Percentiles rank a stretch among this genome's conserved stretches.
These are phyloP conservation scores for Halichondria panicea DNA, from an alignment of 37 sponge, comb jelly and placozoan species.

Conservation along the genomic window DNA sequence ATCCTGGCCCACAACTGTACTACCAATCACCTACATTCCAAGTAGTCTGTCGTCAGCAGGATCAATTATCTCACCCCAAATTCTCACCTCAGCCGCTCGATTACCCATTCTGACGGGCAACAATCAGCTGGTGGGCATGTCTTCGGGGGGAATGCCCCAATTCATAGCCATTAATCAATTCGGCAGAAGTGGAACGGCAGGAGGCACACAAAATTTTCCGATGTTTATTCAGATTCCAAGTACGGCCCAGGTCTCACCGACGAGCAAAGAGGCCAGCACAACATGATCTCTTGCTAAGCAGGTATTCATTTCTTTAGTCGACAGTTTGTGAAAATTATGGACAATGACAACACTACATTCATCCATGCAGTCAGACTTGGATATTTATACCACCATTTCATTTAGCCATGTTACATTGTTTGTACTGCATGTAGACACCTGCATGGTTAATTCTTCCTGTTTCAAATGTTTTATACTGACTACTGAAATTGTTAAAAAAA, in stretches of 20 bases:
- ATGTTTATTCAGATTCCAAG: conserved; percentile 32
- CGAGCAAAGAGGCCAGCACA: background rate
- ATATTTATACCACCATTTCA: no score
- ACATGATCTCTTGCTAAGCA: background rate
- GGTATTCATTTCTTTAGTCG: background rate
- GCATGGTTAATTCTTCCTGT: no score
- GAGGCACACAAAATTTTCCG: conserved; percentile 5
- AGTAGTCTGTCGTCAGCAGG: conserved; percentile 29
- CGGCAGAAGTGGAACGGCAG: background rate
- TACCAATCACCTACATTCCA: conserved; percentile 46
- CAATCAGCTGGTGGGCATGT: background rate
- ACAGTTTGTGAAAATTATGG: no score
- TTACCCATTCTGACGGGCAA: conserved; percentile 21
- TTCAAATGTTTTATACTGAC: no score
- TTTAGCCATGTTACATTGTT: no score
- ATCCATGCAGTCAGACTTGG: no score
- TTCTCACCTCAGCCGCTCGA: conserved; percentile 8
- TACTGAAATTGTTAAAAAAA: no score
- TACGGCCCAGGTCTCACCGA: background rate
- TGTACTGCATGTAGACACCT: no score
- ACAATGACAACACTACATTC: no score
- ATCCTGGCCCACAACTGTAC: conserved; percentile 31
- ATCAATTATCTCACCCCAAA: background rate
- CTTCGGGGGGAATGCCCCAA: conserved; percentile 3
- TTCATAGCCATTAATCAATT: conserved; percentile 19